Evolutionary conservation across 2,113 vertebrate species (phyloP).

Genomic region (Ceratotherium simum): DNA sequence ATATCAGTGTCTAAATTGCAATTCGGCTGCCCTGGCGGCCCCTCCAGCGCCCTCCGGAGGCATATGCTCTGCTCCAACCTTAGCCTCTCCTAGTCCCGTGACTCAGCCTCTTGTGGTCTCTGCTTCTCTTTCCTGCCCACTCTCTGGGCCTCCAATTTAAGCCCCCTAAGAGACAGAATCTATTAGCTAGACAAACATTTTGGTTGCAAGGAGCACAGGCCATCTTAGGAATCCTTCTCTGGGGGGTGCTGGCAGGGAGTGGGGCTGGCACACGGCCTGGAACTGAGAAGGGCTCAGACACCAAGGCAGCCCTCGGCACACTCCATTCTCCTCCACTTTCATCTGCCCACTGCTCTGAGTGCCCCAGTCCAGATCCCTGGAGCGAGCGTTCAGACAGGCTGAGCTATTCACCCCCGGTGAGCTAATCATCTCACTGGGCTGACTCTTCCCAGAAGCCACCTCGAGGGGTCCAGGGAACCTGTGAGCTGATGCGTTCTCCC

Average conservation of each 20-base stretch:
- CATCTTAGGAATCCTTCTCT: not conserved
- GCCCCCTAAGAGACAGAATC: not conserved
- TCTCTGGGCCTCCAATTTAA: not conserved
- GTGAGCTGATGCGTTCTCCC: not conserved
- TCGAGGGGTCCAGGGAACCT: not conserved
- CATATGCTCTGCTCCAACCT: not conserved
- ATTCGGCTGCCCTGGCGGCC: not conserved
- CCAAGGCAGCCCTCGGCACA: rapidly evolving
- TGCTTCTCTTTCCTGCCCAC: not conserved
- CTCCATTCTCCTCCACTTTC: not conserved
- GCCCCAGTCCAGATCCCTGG: not conserved
- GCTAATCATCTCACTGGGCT: not conserved
- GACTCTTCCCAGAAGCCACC: not conserved
- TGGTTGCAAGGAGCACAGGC: not conserved
- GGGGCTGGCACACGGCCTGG: not conserved
- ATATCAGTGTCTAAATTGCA: not conserved
- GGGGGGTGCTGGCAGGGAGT: too few relatives aligned
- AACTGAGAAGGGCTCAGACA: not conserved
- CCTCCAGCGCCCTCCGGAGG: not conserved
- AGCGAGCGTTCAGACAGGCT: not conserved
- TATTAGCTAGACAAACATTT: not conserved
- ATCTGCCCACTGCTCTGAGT: not conserved
- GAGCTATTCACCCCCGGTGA: not conserved
- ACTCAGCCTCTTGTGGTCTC: not conserved
- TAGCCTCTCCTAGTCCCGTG: not conserved